A percentile compares a stretch with the other conserved stretches of the same genome.
Conservation (phyloP, 2,888 invertebrate species). For the Agrotis clavis region DNA sequence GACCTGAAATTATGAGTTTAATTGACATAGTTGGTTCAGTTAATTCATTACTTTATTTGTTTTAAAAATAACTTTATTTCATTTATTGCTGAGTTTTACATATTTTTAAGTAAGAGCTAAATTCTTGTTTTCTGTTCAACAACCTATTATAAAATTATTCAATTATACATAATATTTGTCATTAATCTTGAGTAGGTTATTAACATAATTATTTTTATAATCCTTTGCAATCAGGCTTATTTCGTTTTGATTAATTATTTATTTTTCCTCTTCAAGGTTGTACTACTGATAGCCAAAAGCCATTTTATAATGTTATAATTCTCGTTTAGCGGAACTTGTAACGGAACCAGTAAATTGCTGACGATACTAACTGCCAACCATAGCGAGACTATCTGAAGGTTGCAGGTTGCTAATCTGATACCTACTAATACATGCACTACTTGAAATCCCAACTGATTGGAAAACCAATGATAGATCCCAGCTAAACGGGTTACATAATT, state of each 20-base stretch:
- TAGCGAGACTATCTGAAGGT: conserved; percentile 9
- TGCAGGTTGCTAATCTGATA: conserved; percentile 14
- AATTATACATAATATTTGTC: not conserved
- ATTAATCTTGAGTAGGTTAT: not conserved
- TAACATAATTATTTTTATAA: not conserved
- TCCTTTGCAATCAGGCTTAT: not conserved
- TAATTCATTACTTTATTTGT: no score
- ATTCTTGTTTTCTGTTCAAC: no score
- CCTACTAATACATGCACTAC: not conserved
- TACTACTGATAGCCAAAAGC: not conserved
- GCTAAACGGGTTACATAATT: not conserved
- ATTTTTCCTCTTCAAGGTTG: conserved; percentile 9
- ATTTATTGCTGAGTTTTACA: no score
- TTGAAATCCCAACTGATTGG: conserved; percentile 12
- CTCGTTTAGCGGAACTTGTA: conserved; percentile 26
- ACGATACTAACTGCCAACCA: conserved; percentile 21
- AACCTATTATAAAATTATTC: no score
- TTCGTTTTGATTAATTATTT: not conserved
- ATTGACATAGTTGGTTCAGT: no score
- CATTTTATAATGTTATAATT: not conserved
- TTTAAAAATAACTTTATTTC: no score
- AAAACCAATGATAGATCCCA: not conserved
- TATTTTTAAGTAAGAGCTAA: no score
- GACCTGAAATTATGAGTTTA: not conserved
- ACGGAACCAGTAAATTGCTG: conserved; percentile 23